Base-by-base conservation (phyloP, 53 echinoderm and acorn worm genomes). In the Zoroaster sp. region DNA sequence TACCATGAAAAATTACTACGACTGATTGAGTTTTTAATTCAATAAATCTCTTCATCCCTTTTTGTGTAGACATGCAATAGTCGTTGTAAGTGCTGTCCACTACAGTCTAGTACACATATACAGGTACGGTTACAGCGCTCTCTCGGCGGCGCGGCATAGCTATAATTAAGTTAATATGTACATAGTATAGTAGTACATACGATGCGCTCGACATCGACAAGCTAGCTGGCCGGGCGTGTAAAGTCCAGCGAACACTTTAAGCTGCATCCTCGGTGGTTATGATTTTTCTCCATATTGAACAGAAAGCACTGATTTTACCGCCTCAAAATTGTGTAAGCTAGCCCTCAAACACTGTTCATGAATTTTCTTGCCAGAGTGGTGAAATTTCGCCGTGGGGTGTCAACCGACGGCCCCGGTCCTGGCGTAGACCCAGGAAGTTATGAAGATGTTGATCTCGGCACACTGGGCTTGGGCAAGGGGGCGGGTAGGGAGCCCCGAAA, bases 331-430 rank as follows among this genome's bases (percentile, higher is more conserved):
- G n/a, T 59, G 28, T 25, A 28, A 28, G 59, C 59, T 15, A 59
- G 21, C 28, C 23, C n/a, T 23, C 25, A 55, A 44, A 55, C 55
- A 55, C 23, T 18, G 42, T 23, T 39, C 77, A 87, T 89, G 90
- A 65, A 89, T 89, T 89, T 89, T 37, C 1, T 89, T 15, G 28
- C 40, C 74, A 91, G 92, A 53, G 92, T 91, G 83, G 92, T 91
- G 23, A 91, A 91, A 73, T 91, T 91, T 44, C 82, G 78, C 42
- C 87, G 83, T 21, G 73, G 78, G 43, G 42, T 59, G 37, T 52
- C 41, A 37, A 46, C 72, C 33, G 59, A 59, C 18, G 59, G 66
- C 36, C 47, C 59, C 31, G 85, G 20, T 30, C 74, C 77, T 41
- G 83, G 37, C 1, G 70, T 1, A 17, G 73, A 73, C 15, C 40